phyloP scores from a whole-genome alignment of 1,140 invertebrate genomes.

The Streblospio benedicti region DNA sequence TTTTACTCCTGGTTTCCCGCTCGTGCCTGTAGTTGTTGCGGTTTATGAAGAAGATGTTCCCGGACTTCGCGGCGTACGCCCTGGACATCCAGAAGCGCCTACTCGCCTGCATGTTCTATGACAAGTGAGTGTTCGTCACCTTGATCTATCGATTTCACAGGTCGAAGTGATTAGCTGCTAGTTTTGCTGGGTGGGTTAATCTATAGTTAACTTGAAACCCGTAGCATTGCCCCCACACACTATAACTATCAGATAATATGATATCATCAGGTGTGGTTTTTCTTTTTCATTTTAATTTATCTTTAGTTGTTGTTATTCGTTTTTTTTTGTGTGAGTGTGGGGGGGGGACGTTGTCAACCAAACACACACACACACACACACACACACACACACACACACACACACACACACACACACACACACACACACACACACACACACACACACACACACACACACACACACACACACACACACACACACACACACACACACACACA shows the following conservation, averaged over 20 bases:
- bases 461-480: too few species aligned
- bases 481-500: too few species aligned
- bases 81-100: constrained; percentile 28
- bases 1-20: background rate
- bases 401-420: too few species aligned
- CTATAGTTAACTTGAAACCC: too few species aligned
- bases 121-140: constrained; percentile 30
- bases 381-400: too few species aligned
- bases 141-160: too few species aligned
- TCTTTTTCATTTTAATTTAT: background rate
- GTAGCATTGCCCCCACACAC: too few species aligned
- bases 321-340: background rate
- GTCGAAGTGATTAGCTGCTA: too few species aligned
- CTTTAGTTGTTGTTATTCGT: background rate
- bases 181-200: too few species aligned
- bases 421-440: too few species aligned
- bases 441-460: too few species aligned
- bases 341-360: background rate
- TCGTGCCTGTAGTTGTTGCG: constrained; percentile 22
- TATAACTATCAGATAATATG: too few species aligned
- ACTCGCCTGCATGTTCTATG: constrained; percentile 22
- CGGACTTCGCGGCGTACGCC: constrained; percentile 25
- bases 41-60: constrained; percentile 25
- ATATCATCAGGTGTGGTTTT: background rate
- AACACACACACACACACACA: background rate